These are phyloP conservation scores for Channallabes apus DNA, from an alignment of 2,797 vertebrate species.

Conservation along the genomic window DNA sequence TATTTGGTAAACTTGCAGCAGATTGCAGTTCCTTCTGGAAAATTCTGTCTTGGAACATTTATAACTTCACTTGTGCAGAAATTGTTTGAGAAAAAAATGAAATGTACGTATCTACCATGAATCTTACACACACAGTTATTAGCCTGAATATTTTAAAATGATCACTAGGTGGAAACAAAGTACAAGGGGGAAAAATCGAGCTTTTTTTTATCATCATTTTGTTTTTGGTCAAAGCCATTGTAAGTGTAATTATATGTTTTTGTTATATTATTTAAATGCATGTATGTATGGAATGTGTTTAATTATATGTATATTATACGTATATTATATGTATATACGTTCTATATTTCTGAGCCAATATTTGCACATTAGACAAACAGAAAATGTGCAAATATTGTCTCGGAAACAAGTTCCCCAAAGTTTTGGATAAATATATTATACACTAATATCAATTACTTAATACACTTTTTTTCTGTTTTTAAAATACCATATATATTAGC, in stretches of 20 bases:
- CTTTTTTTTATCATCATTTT: neutral
- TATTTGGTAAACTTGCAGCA: neutral
- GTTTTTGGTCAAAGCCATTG: neutral
- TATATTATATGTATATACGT: neutral
- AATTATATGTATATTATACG: neutral
- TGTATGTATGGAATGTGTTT: neutral
- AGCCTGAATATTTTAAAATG: neutral
- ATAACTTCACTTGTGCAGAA: neutral
- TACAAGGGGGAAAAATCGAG: neutral
- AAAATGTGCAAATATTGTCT: no score
- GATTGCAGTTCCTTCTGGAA: neutral
- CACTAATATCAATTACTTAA: neutral
- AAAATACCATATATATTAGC: no score
- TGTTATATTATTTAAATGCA: neutral
- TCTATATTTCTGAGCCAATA: no score
- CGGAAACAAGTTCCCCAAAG: no score
- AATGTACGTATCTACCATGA: neutral
- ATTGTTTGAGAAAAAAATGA: neutral
- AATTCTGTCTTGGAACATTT: neutral
- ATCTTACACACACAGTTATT: neutral
- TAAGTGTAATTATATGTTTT: neutral
- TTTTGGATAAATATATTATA: neutral
- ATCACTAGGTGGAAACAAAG: constrained; percentile 2
- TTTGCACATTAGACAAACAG: no score
- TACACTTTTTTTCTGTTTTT: neutral